Evolutionary conservation across 2,113 vertebrate species (phyloP), one percentile per base, ranked within the genome.

Genomic region (Saimiri boliviensis): DNA sequence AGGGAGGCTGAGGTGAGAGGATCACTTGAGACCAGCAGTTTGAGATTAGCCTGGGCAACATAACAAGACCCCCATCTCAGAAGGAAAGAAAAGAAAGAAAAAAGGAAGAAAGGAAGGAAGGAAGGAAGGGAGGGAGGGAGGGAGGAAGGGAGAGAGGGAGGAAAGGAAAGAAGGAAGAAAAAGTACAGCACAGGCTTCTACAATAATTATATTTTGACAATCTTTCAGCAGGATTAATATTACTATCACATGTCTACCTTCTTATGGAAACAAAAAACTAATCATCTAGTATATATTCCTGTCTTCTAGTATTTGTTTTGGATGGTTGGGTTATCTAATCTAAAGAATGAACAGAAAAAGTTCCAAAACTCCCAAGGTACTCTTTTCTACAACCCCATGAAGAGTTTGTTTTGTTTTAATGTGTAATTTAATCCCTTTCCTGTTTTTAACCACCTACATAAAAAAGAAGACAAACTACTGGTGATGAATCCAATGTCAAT

Each of bases 71-170:
- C 66, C 14, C 6, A n/a, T 1, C 32, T 68, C 30, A 68, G 14
- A 66, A 66, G 35, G 14, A 66, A 66, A 16, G 6, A 35, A 35
- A 16, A 6, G 13, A 32, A 16, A 5, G 6, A 32, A 32, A 6
- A 6, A 63, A 63, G 27, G 9, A 63, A 32, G 11, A 5, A 63
- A 63, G 3, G 60, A 63, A 13, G 21, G 27, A 63, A 30, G 10
- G 6, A 14, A 32, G 5, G 13, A 14, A 6, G 5, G 12, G 6
- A 14, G 6, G 30, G 6, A 6, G 27, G 30, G 6, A 14, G 11
- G 30, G 1, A 1, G 4, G 30, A 2, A 2, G 1, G 63, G 1
- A 10, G 27, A 12, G 0, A 10, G 13, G 30, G 1, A 6, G 14
- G 13, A 3, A 35, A 35, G 14, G 63, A 14, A 42, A 6, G 42